Evolutionary conservation across 2,888 invertebrate genomes (phyloP).

Genomic region (Lasioglossum calceatum): DNA sequence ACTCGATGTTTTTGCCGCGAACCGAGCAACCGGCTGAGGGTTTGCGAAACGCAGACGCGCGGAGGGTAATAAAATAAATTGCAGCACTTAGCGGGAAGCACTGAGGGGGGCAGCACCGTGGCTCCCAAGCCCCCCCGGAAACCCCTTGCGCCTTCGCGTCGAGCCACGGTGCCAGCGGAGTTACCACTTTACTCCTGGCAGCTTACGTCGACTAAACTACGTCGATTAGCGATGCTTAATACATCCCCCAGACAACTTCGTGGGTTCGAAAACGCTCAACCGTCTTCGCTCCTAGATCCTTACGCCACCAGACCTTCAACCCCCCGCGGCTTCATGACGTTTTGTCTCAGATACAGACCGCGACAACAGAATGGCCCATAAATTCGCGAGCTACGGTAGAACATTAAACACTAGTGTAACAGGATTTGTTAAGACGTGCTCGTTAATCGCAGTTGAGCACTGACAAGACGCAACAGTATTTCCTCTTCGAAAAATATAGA

Average conservation of each 20-base stretch:
- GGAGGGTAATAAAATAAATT: slow-evolving; percentile 79
- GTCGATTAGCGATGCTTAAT: slow-evolving; percentile 75
- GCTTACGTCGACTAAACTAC: slow-evolving; percentile 60
- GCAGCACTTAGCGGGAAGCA: slow-evolving; percentile 72
- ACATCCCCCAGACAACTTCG: slow-evolving; percentile 65
- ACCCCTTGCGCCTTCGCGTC: neutral
- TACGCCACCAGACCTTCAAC: slow-evolving; percentile 14
- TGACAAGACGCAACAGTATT: too few relatives aligned
- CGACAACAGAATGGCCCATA: too few relatives aligned
- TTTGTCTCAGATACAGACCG: too few relatives aligned
- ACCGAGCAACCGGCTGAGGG: slow-evolving; percentile 41
- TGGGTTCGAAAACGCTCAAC: slow-evolving; percentile 31
- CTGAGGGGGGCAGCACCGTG: slow-evolving; percentile 25
- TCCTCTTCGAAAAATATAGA: too few relatives aligned
- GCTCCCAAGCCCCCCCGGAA: neutral
- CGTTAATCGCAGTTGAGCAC: too few relatives aligned
- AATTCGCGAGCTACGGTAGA: too few relatives aligned
- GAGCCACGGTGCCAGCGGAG: slow-evolving; percentile 7
- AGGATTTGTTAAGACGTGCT: too few relatives aligned
- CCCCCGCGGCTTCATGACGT: too few relatives aligned
- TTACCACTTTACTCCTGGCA: slow-evolving; percentile 44
- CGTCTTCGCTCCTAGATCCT: slow-evolving; percentile 31
- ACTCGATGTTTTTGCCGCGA: slow-evolving; percentile 57
- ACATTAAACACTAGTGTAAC: too few relatives aligned
- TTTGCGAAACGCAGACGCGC: slow-evolving; percentile 52